Evolutionary conservation across 2,888 invertebrate species (phyloP), one percentile per base, ranked within the genome.

Genomic region (Eristalis intricaria): DNA sequence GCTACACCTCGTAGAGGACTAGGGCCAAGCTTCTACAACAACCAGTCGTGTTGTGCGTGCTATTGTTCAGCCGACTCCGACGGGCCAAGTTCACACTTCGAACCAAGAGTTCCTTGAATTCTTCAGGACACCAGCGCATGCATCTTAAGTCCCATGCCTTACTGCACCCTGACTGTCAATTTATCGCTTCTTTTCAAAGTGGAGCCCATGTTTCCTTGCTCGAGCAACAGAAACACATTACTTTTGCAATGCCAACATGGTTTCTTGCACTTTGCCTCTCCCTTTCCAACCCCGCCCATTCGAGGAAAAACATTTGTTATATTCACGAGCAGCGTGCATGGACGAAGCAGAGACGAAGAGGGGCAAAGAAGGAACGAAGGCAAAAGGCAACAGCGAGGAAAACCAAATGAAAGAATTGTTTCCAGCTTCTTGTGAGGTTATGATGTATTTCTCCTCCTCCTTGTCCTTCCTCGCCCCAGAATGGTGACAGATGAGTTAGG

Each of bases 391-490:
- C 19, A n/a, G 19, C n/a, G 19, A 19, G 19, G 19, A 50, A 50
- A 50, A 26, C 43, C 61, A 50, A 68, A 73, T 7, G 19, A 13
- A 66, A 29, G 43, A 19, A 43, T 56, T 70, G 69, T 77, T 77
- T 50, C 40, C 26, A 63, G 70, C 35, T 77, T 68, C 68, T 40
- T 66, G 60, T 38, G 19, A 23, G 66, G 50, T 43, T 50, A 50
- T 50, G 50, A 50, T 50, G 50, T 50, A 50, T 50, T 8, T 19
- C 19, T 8, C 50, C 7, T 8, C 19, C 19, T 2, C 50, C 50
- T 50, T 19, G 8, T n/a, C 4, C 19, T 1, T 10, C 2, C n/a
- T 1, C 50, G 8, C 50, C 4, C 1, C n/a, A 19, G 50, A 50
- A 50, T 19, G 50, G 50, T 50, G 50, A 50, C 50, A 50, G 50